phyloP scores from a whole-genome alignment of 2,797 vertebrate genomes.

The Malurus leucopterus region DNA sequence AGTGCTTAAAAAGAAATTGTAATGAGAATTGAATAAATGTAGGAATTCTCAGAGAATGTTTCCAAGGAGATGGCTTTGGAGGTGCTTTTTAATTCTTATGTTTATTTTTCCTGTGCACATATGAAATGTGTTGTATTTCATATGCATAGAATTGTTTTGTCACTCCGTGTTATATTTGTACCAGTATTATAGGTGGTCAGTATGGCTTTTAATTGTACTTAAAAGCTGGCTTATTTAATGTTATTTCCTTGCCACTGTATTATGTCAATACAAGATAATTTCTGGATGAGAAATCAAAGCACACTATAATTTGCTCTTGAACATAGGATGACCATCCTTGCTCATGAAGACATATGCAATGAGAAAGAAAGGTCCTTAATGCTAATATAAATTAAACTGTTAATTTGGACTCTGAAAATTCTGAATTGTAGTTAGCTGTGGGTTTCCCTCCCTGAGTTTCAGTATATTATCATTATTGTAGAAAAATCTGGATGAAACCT shows the following conservation, averaged over 20 bases:
- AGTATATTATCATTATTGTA: neutral
- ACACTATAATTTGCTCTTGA: neutral
- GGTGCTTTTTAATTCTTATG: neutral
- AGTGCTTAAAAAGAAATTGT: neutral
- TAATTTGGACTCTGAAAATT: neutral
- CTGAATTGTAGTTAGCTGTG: neutral
- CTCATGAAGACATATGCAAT: neutral
- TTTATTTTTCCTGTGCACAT: neutral
- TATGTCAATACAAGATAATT: neutral
- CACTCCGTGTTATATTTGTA: neutral
- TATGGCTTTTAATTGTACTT: neutral
- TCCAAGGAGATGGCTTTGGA: neutral
- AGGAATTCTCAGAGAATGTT: neutral
- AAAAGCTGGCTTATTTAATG: neutral
- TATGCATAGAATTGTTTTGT: neutral
- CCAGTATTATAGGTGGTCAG: neutral
- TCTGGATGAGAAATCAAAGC: neutral
- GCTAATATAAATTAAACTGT: neutral
- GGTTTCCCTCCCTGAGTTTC: neutral
- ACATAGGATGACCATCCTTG: neutral
- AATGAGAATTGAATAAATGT: neutral
- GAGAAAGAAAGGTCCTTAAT: neutral
- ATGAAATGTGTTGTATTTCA: neutral
- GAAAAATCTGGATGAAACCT: neutral
- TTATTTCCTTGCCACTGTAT: neutral